Conservation (phyloP, 2,888 invertebrate species). For the Spatulosminthurus flaviceps region DNA sequence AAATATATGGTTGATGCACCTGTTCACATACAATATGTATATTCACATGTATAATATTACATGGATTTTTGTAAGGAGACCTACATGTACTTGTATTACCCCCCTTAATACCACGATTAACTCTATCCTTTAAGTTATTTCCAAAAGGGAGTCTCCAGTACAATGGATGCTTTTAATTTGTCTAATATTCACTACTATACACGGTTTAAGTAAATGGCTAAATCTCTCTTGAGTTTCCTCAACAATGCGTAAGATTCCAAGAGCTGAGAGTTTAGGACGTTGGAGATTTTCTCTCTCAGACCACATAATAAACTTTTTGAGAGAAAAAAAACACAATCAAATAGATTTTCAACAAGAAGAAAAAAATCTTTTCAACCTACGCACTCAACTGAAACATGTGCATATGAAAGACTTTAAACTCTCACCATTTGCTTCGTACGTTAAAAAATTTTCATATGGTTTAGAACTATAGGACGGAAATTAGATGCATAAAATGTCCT, state of each 20-base stretch:
- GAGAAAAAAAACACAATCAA: not conserved
- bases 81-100: not conserved
- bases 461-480: too few relatives aligned
- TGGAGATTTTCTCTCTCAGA: not conserved
- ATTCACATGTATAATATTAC: too few relatives aligned
- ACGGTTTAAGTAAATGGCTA: too few relatives aligned
- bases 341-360: constrained; percentile 23
- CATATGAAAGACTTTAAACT: constrained; percentile 27
- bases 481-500: too few relatives aligned
- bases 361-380: constrained; percentile 1
- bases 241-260: not conserved
- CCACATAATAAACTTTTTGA: not conserved
- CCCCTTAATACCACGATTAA: not conserved
- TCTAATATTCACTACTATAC: not conserved
- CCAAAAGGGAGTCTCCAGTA: not conserved
- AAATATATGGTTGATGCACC: too few relatives aligned
- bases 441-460: too few relatives aligned
- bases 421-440: not conserved
- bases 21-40: too few relatives aligned
- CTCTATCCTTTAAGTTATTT: not conserved
- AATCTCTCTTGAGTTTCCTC: too few relatives aligned
- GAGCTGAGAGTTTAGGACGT: not conserved
- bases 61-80: too few relatives aligned
- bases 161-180: not conserved
- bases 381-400: constrained; percentile 33